Base-by-base conservation (phyloP, 1,140 invertebrate genomes). In the Steinernema feltiae region DNA sequence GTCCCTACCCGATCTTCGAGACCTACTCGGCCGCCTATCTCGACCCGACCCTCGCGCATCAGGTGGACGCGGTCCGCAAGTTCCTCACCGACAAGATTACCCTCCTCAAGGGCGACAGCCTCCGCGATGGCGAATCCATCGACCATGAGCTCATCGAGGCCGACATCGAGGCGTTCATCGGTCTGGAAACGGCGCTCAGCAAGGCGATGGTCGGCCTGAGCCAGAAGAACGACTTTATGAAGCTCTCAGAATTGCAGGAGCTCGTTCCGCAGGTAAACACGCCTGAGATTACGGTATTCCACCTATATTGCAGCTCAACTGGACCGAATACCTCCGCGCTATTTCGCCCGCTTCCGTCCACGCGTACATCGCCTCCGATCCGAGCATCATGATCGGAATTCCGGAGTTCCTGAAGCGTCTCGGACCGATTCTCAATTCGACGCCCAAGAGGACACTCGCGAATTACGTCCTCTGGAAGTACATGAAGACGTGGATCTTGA, bases 381-480 rank as follows among this genome's bases (percentile, higher is more conserved):
- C 75, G 17, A 69, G 76, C 71, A 70, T 80, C 48, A 79, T 80
- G 27, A 76, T 80, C n/a, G 48, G 53, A 46, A 74, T 76, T 53
- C 70, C 77, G 1, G 72, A 76, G n/a, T 80, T 71, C 69, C 69
- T 80, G 1, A 48, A 53, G 30, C 63, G 76, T 7, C 31, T 27
- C 53, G 24, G 53, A 0, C 48, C 63, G n/a, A 32, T 80, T 0
- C 24, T 80, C 1, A 30, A 74, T 24, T 48, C 70, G 29, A 80
- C 78, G 46, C 72, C 79, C 12, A 31, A 41, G 27, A 48, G 53
- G 1, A 35, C 76, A 0, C 2, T 80, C 15, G 75, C 72, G 21
- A 80, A 80, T 53, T 80, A 80, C 63, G 72, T 80, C 3, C 7
- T 80, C 3, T 80, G 79, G n/a, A 48, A 79, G 32, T 63, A 78